Evolutionary conservation across 2,888 invertebrate genomes (phyloP).

Genomic region (Drosophila bunnanda): DNA sequence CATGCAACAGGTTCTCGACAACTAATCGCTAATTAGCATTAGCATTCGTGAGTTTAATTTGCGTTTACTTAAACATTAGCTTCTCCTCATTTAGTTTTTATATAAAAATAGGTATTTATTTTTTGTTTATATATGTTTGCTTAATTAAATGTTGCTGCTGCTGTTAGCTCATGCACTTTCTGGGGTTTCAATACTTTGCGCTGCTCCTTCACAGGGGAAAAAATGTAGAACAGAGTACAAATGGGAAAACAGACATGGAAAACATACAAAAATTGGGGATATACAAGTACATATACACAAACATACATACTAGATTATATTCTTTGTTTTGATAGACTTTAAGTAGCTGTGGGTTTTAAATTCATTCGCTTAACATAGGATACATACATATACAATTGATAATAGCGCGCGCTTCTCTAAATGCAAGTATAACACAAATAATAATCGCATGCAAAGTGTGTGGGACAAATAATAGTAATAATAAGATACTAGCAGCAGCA

Average conservation of each 20-base stretch:
- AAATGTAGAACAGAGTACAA: constrained; percentile 7
- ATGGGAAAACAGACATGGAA: constrained; percentile 33
- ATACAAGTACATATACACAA: constrained; percentile 21
- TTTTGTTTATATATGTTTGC: constrained; percentile 64
- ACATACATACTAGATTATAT: constrained; percentile 26
- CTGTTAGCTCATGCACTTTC: constrained; percentile 57
- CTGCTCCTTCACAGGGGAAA: constrained; percentile 40
- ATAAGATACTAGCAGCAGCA: constrained; percentile 65
- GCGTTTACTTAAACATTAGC: constrained; percentile 67
- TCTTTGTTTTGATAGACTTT: constrained; percentile 29
- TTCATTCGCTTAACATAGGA: constrained; percentile 69
- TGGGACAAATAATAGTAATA: constrained; percentile 34
- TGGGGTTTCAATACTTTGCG: constrained; percentile 62
- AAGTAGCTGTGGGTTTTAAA: constrained; percentile 44
- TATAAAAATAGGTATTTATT: constrained; percentile 71
- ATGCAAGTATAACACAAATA: constrained; percentile 72
- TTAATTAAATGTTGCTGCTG: constrained; percentile 81
- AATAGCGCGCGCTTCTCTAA: constrained; percentile 61
- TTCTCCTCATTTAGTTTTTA: constrained; percentile 47
- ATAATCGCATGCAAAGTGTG: constrained; percentile 63
- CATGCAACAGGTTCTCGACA: constrained; percentile 69
- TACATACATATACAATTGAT: constrained; percentile 59
- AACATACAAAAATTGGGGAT: constrained; percentile 36
- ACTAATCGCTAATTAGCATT: constrained; percentile 56
- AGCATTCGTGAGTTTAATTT: constrained; percentile 55